phyloP scores from a whole-genome alignment of 1,140 invertebrate species.

The Leptoteleia sp. region DNA sequence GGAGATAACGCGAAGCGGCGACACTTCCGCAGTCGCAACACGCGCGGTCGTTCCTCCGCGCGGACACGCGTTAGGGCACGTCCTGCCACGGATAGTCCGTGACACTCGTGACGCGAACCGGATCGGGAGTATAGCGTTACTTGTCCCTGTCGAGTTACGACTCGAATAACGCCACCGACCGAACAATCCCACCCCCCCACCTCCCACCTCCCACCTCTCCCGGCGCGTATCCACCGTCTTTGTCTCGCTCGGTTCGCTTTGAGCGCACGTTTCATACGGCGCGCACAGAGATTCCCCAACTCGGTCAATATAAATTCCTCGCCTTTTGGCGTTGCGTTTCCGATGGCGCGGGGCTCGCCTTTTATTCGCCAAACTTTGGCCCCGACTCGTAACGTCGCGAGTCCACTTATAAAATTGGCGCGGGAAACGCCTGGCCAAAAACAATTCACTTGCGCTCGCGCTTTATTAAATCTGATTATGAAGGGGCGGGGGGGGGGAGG shows the following conservation, averaged over 20 bases:
- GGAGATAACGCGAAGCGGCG: constrained; percentile 58
- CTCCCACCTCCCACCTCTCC: neutral
- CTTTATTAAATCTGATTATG: constrained; percentile 31
- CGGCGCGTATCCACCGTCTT: neutral
- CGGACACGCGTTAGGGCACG: constrained; percentile 45
- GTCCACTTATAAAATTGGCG: constrained; percentile 3
- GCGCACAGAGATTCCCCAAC: constrained; percentile 37
- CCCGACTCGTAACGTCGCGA: neutral
- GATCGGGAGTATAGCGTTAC: constrained; percentile 74
- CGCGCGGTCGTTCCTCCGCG: constrained; percentile 37
- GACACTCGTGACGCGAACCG: constrained; percentile 59
- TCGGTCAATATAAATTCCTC: constrained; percentile 43
- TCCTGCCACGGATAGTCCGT: constrained; percentile 39
- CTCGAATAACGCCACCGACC: constrained; percentile 63
- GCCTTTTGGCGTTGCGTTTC: constrained; percentile 42
- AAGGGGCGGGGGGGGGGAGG: too few species aligned
- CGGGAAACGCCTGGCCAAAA: neutral
- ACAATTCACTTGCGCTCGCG: constrained; percentile 10
- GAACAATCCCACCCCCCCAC: constrained; percentile 22
- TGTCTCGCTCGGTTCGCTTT: neutral
- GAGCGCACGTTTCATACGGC: constrained; percentile 43
- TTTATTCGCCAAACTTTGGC: constrained; percentile 1
- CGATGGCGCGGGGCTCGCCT: constrained; percentile 3
- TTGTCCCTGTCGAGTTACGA: constrained; percentile 71
- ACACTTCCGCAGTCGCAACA: constrained; percentile 65